These are phyloP conservation scores for Acanthurus tractus DNA, from an alignment of 2,797 vertebrate genomes.

Conservation along the genomic window DNA sequence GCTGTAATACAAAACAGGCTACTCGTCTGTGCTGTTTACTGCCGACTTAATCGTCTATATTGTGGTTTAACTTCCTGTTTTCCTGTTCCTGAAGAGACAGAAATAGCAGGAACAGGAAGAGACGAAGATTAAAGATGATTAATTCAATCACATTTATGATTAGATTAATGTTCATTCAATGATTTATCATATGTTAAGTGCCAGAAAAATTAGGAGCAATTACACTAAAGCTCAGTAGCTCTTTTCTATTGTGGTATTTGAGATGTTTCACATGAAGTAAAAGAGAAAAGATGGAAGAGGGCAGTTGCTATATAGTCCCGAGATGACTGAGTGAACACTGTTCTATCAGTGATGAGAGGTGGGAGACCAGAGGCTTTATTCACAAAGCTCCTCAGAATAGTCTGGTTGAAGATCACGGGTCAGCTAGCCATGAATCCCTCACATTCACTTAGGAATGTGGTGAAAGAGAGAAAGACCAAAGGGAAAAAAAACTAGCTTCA, in stretches of 20 bases:
- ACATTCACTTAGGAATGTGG: conserved; percentile 59
- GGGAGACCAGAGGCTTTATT: conserved; percentile 47
- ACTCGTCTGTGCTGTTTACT: conserved; percentile 50
- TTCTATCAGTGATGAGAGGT: conserved; percentile 23
- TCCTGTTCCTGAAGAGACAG: conserved; percentile 21
- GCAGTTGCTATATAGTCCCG: conserved; percentile 9
- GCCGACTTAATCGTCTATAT: conserved; percentile 45
- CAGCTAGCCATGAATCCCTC: conserved; percentile 64
- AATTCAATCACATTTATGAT: conserved; percentile 24
- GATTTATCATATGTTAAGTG: not conserved
- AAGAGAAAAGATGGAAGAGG: conserved; percentile 13
- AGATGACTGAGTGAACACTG: conserved; percentile 9
- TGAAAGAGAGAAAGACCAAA: conserved; percentile 47
- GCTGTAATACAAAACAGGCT: conserved; percentile 37
- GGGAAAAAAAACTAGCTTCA: conserved; percentile 32
- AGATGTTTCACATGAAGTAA: conserved; percentile 5
- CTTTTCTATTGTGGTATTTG: conserved; percentile 5
- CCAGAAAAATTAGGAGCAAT: not conserved
- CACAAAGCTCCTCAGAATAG: conserved; percentile 59
- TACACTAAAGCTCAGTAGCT: not conserved
- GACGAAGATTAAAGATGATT: conserved; percentile 15
- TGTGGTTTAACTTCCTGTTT: conserved; percentile 45
- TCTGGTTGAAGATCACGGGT: conserved; percentile 52
- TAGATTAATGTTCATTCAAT: conserved; percentile 21
- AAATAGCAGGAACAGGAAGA: conserved; percentile 5